phyloP scores from a whole-genome alignment of 2,888 invertebrate genomes.

The Lasius platythorax region DNA sequence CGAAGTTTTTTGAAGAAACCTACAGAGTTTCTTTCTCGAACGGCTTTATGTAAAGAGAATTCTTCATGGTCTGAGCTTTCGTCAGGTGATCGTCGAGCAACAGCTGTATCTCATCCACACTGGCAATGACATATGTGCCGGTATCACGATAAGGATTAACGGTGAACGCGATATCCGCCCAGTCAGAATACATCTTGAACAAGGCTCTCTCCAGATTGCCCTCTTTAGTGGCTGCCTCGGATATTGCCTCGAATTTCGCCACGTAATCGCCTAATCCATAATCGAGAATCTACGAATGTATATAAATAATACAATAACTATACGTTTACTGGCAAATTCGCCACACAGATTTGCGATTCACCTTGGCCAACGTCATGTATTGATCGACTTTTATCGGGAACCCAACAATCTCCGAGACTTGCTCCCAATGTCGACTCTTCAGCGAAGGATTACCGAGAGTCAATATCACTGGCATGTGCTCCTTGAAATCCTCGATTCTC shows the following conservation, averaged over 20 bases:
- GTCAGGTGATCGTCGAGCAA: slow-evolving; percentile 98
- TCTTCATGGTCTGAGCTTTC: slow-evolving; percentile 99
- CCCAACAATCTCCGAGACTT: slow-evolving; percentile 97
- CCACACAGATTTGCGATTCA: slow-evolving; percentile 81
- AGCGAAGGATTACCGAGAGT: slow-evolving; percentile 98
- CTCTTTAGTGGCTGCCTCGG: slow-evolving; percentile 98
- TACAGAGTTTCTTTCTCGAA: slow-evolving; percentile 94
- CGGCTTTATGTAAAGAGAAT: slow-evolving; percentile 98
- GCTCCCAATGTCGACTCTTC: slow-evolving; percentile 97
- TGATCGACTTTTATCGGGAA: slow-evolving; percentile 96
- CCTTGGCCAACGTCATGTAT: slow-evolving; percentile 93
- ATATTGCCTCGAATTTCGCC: slow-evolving; percentile 95
- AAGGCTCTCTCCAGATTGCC: slow-evolving; percentile 96
- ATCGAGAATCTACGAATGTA: slow-evolving; percentile 88
- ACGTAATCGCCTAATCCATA: slow-evolving; percentile 96
- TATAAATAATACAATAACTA: background rate
- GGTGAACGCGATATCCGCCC: slow-evolving; percentile 93
- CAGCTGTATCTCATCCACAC: slow-evolving; percentile 97
- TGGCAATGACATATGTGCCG: slow-evolving; percentile 95
- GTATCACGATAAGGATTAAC: slow-evolving; percentile 93
- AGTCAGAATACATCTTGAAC: slow-evolving; percentile 96
- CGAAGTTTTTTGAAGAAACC: slow-evolving; percentile 80
- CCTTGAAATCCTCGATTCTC: slow-evolving; percentile 95
- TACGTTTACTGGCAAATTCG: background rate
- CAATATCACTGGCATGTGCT: slow-evolving; percentile 96